A percentile compares a stretch with the other conserved stretches of the same genome.
Conservation (phyloP, 2,113 vertebrate species). For the Gavia stellata region DNA sequence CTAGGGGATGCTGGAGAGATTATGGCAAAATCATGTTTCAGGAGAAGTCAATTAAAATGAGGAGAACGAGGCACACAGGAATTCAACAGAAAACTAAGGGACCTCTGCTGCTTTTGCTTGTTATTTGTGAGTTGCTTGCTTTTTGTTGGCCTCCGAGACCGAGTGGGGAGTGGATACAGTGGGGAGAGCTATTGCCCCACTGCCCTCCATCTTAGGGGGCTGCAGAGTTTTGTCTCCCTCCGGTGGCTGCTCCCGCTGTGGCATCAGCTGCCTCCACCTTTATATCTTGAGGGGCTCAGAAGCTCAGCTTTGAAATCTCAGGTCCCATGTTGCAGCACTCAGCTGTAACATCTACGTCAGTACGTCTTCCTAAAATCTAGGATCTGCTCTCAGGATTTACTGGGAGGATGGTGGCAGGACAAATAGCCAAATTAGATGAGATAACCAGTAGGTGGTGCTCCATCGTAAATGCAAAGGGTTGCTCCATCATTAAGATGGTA, state of each 20-base stretch:
- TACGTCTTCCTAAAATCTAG: not conserved
- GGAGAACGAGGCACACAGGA: not conserved
- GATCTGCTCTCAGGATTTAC: not conserved
- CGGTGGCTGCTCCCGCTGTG: not conserved
- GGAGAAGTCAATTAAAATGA: not conserved
- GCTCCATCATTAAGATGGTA: not conserved
- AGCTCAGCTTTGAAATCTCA: not conserved
- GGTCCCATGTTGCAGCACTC: not conserved
- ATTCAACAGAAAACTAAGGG: not conserved
- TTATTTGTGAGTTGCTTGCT: not conserved
- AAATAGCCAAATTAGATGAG: not conserved
- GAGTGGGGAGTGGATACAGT: not conserved
- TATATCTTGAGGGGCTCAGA: not conserved
- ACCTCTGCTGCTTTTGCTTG: not conserved
- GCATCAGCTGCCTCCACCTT: not conserved
- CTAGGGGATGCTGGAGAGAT: not conserved
- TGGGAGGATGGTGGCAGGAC: not conserved
- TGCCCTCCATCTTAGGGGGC: too few relatives aligned
- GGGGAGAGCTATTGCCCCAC: not conserved
- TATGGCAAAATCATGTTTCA: not conserved
- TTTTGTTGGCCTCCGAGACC: not conserved
- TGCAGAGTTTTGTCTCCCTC: not conserved
- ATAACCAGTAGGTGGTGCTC: constrained; percentile 5
- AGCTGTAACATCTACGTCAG: not conserved
- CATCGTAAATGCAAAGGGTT: not conserved